These are phyloP conservation scores for Erpetoichthys calabaricus DNA, from an alignment of 2,797 vertebrate species.

Conservation along the genomic window DNA sequence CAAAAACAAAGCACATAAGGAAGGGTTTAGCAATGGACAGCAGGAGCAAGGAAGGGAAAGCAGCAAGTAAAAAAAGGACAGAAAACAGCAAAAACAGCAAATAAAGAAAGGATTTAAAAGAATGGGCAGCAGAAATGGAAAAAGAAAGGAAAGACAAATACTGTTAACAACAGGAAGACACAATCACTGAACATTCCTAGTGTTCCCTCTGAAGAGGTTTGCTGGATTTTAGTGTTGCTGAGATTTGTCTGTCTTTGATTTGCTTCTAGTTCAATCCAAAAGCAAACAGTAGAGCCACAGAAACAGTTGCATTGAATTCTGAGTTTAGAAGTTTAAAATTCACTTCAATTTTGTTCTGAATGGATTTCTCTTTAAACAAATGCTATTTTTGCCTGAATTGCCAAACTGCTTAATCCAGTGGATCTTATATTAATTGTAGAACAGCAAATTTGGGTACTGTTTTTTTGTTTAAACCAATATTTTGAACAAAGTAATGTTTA, in stretches of 20 bases:
- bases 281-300: too few species aligned
- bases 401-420: too few species aligned
- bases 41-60: conserved; percentile 2
- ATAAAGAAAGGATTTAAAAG: conserved; percentile 18
- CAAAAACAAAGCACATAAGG: conserved; percentile 14
- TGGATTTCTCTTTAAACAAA: too few species aligned
- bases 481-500: too few species aligned
- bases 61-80: conserved; percentile 13
- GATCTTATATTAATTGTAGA: too few species aligned
- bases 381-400: too few species aligned
- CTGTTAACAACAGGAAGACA: conserved; percentile 27
- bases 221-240: background rate
- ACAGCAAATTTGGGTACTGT: too few species aligned
- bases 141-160: conserved; percentile 38
- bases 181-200: conserved; percentile 24
- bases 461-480: too few species aligned
- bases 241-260: background rate
- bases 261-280: background rate
- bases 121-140: conserved; percentile 22
- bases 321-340: too few species aligned
- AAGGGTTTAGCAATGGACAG: background rate
- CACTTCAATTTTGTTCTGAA: too few species aligned
- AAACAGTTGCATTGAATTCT: too few species aligned
- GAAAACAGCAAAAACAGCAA: conserved; percentile 18
- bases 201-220: conserved; percentile 20